Evolutionary conservation across 2,113 vertebrate species (phyloP), one percentile per base, ranked within the genome.

Genomic region (Malaclemys terrapin): DNA sequence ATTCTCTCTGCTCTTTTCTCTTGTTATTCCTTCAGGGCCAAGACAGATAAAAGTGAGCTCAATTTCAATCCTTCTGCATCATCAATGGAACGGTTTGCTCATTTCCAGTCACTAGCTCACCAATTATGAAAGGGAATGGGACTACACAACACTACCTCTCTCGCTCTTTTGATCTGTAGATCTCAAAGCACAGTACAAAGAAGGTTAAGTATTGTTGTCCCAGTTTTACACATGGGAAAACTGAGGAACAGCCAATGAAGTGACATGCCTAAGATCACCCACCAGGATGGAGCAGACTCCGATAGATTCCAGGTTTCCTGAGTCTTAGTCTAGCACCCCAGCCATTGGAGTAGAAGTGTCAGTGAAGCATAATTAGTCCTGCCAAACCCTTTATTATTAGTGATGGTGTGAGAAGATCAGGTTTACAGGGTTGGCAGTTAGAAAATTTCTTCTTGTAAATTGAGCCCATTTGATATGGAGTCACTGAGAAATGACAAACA

Each of bases 191-290:
- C 19, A 45, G 59, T 93, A 52, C 53, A 85, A 91, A 82, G 56
- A 76, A 45, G 24, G 24, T 29, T 0, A 2, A 92, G 27, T 35
- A 29, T 0, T 76, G 24, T 16, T 79, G 22, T 3, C 3, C 1
- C 20, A 59, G 31, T 75, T 42, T 92, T 50, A 79, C 22, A 42
- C 22, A 79, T 81, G 54, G 22, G 72, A n/a, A 75, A 75, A 31
- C 49, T 53, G 53, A 90, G 59, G n/a, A 10, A 11, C 11, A 84
- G 89, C 62, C 47, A 59, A 25, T 11, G 31, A 0, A 0, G 24
- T 59, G 5, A 42, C 54, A 29, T 3, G 47, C 47, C 42, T 24
- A 45, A 38, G 31, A 2, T 78, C 88, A 27, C 29, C 54, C 82
- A 38, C 57, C 91, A 54, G 35, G 62, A 65, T 35, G 14, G 62